Evolutionary conservation across 2,113 vertebrate species (phyloP), one percentile per base, ranked within the genome.

Genomic region (Rhineura floridana): DNA sequence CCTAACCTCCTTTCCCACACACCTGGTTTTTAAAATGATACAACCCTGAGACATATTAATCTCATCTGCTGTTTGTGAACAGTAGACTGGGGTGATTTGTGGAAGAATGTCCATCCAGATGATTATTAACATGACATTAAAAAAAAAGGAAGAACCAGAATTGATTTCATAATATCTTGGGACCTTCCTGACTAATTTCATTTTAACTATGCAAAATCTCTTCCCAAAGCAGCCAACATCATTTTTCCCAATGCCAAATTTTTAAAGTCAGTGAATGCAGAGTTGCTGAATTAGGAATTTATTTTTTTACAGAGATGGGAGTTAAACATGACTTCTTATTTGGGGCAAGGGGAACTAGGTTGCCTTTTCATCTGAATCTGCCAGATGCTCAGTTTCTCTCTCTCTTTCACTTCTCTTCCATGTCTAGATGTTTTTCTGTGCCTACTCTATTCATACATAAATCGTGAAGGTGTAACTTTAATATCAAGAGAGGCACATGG

Each of bases 31-130:
- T 77, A 77, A 77, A 77, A 77, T 80, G 78, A 8, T 25, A 46
- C 10, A 48, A 44, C 21, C 13, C 36, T 17, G 48, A 39, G 15
- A 4, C 17, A 39, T n/a, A 8, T 25, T 80, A 23, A 55, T 3
- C 44, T 55, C 25, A 48, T 36, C 36, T n/a, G 21, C 44, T 48
- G 30, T 4, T 78, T 50, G 11, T 62, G n/a, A 81, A 52, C 3
- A 39, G 8, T 62, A 81, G 17, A 21, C 36, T 59, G 89, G 76
- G 39, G 55, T 88, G 42, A 87, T 93, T 90, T 91, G 80, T 15
- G 91, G 72, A 94, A 90, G 91, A 85, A 79, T 81, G 89, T 89
- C 94, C 93, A 94, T 92, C 93, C 95, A 93, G 65, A 90, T 95
- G 85, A 85, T 94, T 93, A 83, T 10, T 81, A 12, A 87, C 84